A percentile compares a stretch with the other conserved stretches of the same genome.
Evolutionary conservation across 1,140 invertebrate species (phyloP).

Genomic region (Cardiocondyla obscurior): DNA sequence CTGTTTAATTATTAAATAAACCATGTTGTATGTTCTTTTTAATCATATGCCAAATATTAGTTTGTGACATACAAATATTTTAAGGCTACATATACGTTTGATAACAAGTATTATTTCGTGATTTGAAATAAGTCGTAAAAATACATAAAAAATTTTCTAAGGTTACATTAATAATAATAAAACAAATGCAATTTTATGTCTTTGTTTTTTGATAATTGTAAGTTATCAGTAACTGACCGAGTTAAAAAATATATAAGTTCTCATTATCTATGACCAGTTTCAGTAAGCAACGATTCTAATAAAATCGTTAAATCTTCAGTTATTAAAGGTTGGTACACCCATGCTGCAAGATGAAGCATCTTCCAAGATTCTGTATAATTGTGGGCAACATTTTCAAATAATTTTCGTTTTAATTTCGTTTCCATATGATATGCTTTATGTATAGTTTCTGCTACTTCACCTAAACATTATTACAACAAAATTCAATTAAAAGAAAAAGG

Average conservation of each 20-base stretch:
- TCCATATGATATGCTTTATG: slow-evolving; percentile 71
- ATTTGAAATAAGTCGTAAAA: not conserved
- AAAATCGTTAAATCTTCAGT: slow-evolving; percentile 60
- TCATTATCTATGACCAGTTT: slow-evolving; percentile 71
- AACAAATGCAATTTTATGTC: not conserved
- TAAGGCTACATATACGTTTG: not conserved
- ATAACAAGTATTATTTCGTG: not conserved
- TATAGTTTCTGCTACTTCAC: slow-evolving; percentile 65
- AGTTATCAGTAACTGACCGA: too few species aligned
- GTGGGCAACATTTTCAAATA: slow-evolving; percentile 77
- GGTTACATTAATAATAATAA: not conserved
- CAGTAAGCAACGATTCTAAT: slow-evolving; percentile 75
- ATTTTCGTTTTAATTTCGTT: slow-evolving; percentile 65
- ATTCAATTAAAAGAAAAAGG: not conserved
- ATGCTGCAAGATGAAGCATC: slow-evolving; percentile 75
- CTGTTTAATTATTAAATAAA: slow-evolving; percentile 31
- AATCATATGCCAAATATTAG: not conserved
- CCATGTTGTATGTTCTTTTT: slow-evolving; percentile 21
- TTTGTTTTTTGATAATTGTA: not conserved
- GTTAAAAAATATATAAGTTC: too few species aligned
- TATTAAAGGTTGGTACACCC: slow-evolving; percentile 74
- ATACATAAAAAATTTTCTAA: not conserved
- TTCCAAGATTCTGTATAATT: slow-evolving; percentile 68
- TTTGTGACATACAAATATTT: not conserved
- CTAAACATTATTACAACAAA: slow-evolving; percentile 50